These are phyloP conservation scores for Stenopsyche tienmushanensis DNA, from an alignment of 1,140 invertebrate species.

Conservation along the genomic window DNA sequence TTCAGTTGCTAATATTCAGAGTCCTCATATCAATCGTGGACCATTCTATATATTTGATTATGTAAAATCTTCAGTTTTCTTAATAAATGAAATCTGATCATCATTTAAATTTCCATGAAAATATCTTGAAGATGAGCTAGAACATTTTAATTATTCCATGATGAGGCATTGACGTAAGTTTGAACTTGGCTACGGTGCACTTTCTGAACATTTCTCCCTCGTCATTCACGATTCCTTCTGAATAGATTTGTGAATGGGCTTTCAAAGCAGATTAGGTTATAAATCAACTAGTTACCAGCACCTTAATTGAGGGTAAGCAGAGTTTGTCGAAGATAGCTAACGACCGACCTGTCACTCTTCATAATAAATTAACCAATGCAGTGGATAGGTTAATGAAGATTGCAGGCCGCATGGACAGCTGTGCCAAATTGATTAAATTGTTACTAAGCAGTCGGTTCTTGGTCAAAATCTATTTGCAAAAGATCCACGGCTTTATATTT, in stretches of 20 bases:
- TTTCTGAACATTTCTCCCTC: not conserved
- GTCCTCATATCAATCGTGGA: no score
- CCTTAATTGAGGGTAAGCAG: not conserved
- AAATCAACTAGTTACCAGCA: not conserved
- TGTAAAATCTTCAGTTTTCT: no score
- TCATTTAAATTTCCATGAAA: not conserved
- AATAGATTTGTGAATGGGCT: not conserved
- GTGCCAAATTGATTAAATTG: no score
- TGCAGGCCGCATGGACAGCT: slow-evolving; percentile 1
- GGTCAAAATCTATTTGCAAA: no score
- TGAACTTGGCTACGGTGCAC: not conserved
- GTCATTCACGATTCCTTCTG: no score
- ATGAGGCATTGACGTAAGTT: not conserved
- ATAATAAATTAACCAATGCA: slow-evolving; percentile 17
- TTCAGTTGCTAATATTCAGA: no score
- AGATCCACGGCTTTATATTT: no score
- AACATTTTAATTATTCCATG: not conserved
- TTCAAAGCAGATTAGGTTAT: not conserved
- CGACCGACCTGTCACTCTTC: slow-evolving; percentile 3
- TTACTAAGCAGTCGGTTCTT: no score
- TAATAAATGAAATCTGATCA: no score
- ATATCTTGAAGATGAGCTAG: not conserved
- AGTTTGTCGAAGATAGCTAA: not conserved
- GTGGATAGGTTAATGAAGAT: slow-evolving; percentile 10
- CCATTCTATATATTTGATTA: no score